Conservation (phyloP, 2,888 invertebrate genomes). For the Eudasyphora cyanicolor region DNA sequence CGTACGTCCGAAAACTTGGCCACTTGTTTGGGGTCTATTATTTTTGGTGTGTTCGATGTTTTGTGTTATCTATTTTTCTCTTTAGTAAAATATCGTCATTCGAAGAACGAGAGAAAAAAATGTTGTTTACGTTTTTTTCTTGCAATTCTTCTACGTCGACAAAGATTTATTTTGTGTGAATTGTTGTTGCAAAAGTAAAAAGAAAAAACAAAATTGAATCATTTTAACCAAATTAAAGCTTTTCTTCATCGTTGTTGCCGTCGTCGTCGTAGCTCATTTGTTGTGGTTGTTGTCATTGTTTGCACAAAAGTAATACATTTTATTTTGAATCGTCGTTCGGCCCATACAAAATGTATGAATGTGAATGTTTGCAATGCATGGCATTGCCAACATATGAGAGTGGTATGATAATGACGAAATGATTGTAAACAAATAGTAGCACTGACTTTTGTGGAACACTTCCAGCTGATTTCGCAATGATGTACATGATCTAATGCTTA, state of each 20-base stretch:
- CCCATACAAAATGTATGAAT: neutral
- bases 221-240: slow-evolving; percentile 49
- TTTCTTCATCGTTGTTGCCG: neutral
- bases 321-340: slow-evolving; percentile 17
- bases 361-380: neutral
- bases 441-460: too few species aligned
- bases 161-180: slow-evolving; percentile 16
- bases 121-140: slow-evolving; percentile 57
- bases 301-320: slow-evolving; percentile 10
- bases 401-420: neutral
- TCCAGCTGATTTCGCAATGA: too few species aligned
- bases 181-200: slow-evolving; percentile 13
- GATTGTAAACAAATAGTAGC: too few species aligned
- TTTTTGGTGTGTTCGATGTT: slow-evolving; percentile 5
- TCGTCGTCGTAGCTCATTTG: neutral
- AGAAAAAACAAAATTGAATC: slow-evolving; percentile 35
- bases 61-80: neutral
- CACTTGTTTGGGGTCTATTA: slow-evolving; percentile 53
- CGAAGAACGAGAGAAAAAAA: neutral
- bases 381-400: neutral
- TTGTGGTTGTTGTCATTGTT: neutral
- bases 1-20: slow-evolving; percentile 36
- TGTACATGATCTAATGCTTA: too few species aligned
- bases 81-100: slow-evolving; percentile 54
- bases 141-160: neutral